Evolutionary conservation across 1,140 invertebrate species (phyloP).

Genomic region (Leptinotarsa texana): DNA sequence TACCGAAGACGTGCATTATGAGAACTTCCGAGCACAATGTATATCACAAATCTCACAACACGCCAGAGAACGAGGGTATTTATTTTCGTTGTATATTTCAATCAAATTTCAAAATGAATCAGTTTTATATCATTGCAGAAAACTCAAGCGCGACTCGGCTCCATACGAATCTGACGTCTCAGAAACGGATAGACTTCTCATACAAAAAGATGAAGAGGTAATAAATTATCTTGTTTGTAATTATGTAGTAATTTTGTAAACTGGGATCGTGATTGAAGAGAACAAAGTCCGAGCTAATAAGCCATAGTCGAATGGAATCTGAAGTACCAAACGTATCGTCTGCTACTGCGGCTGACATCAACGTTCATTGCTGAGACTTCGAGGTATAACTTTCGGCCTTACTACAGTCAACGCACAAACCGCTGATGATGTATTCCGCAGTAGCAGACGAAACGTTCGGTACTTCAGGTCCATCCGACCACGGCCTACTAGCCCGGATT

Average conservation of each 20-base stretch:
- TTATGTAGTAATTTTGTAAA: background rate
- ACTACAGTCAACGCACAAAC: too few relatives aligned
- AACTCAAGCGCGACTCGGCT: slow-evolving; percentile 79
- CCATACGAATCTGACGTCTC: slow-evolving; percentile 76
- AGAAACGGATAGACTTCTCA: slow-evolving; percentile 81
- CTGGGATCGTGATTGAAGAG: too few relatives aligned
- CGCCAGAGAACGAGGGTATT: slow-evolving; percentile 76
- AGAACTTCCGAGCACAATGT: slow-evolving; percentile 91
- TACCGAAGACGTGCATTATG: slow-evolving; percentile 93
- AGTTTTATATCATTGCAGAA: slow-evolving; percentile 59
- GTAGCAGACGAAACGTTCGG: too few relatives aligned
- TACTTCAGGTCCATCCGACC: too few relatives aligned
- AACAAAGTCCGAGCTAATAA: too few relatives aligned
- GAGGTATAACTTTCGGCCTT: too few relatives aligned
- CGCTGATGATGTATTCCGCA: too few relatives aligned
- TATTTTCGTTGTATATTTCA: slow-evolving; percentile 22
- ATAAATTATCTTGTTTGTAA: slow-evolving; percentile 29
- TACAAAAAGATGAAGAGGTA: slow-evolving; percentile 94
- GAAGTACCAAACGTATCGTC: too few relatives aligned
- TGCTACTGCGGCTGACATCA: too few relatives aligned
- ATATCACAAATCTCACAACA: slow-evolving; percentile 89
- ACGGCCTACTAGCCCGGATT: too few relatives aligned
- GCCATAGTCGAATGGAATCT: too few relatives aligned
- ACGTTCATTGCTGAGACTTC: too few relatives aligned
- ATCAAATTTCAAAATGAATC: slow-evolving; percentile 9